Base-by-base conservation (phyloP, 2,797 vertebrate genomes). In the Bradypodion ventrale region DNA sequence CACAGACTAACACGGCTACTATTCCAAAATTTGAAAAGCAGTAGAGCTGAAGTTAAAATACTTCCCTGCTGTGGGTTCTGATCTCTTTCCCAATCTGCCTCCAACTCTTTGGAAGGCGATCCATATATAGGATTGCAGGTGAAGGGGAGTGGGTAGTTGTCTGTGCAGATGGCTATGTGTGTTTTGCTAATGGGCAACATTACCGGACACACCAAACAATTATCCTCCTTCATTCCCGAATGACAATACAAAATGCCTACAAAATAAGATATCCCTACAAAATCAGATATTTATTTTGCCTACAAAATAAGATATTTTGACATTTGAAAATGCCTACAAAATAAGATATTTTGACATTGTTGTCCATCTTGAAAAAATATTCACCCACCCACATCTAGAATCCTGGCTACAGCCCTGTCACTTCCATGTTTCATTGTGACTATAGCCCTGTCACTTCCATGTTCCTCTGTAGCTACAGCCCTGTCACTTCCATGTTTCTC, bases 21-120 rank as follows among this genome's bases (percentile, higher is more conserved):
- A n/a, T n/a, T n/a, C n/a, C n/a, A n/a, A n/a, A n/a, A n/a, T 92
- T 83, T 85, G 83, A 87, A 92, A 92, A 91, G 85, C 90, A 93
- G 91, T 89, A 90, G 69, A 62, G 49, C 42, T 88, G 88, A 89
- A 82, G 62, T 89, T 87, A 83, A 79, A 89, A 79, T 76, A 65
- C 46, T 81, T 60, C 0, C 1, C 9, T 80, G 56, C 65, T 85
- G 83, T 27, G 32, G 37, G 35, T 21, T 35, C 21, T 10, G 68
- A 56, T 5, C 4, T 56, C 21, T 7, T 37, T 69, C 37, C 35
- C 19, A 69, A 19, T 40, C 32, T n/a, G 37, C 3, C 37, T 21
- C 32, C 32, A 15, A 32, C 65, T 32, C n/a, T 69, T 37, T 69
- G 35, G 21, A 35, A 37, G 32, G 32, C 32, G 16, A 37, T 69